phyloP scores from a whole-genome alignment of 2,888 invertebrate species.

The Branchellion lobata region DNA sequence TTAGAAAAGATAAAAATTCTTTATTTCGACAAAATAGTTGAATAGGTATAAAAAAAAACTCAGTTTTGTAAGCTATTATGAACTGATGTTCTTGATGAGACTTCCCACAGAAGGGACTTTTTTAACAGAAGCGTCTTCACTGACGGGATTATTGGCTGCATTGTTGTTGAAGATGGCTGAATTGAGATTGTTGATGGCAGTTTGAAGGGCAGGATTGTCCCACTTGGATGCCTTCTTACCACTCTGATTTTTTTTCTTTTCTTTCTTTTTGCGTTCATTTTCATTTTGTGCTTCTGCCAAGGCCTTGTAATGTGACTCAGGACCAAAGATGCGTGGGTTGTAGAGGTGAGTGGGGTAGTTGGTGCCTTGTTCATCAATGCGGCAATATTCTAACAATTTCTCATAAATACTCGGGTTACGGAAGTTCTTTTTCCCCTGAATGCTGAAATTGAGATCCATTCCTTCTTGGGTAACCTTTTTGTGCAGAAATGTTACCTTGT shows the following conservation, averaged over 20 bases:
- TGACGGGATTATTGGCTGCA: neutral
- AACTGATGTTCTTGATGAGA: conserved; percentile 2
- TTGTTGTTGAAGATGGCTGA: neutral
- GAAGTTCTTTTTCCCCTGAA: conserved; percentile 76
- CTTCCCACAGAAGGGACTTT: conserved; percentile 3
- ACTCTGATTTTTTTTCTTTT: conserved; percentile 65
- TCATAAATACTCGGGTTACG: conserved; percentile 92
- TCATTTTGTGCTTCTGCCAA: conserved; percentile 85
- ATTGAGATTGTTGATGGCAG: conserved; percentile 6
- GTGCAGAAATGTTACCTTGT: conserved; percentile 68
- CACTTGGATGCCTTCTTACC: neutral
- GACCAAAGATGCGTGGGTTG: conserved; percentile 86
- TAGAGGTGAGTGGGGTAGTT: conserved; percentile 91
- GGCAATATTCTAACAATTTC: conserved; percentile 88
- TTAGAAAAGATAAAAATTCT: too few species aligned
- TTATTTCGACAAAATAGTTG: too few species aligned
- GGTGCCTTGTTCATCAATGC: conserved; percentile 91
- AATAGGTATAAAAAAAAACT: too few species aligned
- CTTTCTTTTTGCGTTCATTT: conserved; percentile 87
- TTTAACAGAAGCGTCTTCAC: neutral
- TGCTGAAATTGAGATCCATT: conserved; percentile 82
- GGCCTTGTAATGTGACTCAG: conserved; percentile 90
- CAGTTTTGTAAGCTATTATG: too few species aligned
- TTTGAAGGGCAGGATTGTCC: neutral
- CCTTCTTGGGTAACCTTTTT: conserved; percentile 71